Percentiles rank a stretch among this genome's conserved stretches.
These are phyloP conservation scores for Poeciliopsis retropinna DNA, from an alignment of 2,113 vertebrate genomes.

Conservation along the genomic window DNA sequence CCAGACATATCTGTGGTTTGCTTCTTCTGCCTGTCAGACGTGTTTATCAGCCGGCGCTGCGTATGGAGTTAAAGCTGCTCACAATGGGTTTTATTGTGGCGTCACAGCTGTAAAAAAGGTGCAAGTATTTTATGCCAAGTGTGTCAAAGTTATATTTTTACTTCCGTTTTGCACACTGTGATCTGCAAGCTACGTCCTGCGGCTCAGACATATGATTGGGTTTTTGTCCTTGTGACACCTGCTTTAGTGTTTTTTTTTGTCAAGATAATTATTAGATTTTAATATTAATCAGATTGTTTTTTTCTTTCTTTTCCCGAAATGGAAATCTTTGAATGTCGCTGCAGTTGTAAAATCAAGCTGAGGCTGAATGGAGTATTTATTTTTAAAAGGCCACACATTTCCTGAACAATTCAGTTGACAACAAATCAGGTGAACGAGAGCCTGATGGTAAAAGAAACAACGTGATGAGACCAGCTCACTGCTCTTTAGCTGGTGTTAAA, in stretches of 20 bases:
- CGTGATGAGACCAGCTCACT: too few species aligned
- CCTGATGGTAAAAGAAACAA: too few species aligned
- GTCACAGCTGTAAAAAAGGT: neutral
- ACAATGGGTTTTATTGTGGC: neutral
- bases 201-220: slow-evolving; percentile 40
- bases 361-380: slow-evolving; percentile 42
- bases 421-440: slow-evolving; percentile 37
- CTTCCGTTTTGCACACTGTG: slow-evolving; percentile 16
- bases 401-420: slow-evolving; percentile 31
- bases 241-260: slow-evolving; percentile 53
- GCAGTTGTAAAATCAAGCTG: slow-evolving; percentile 29
- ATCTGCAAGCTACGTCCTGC: slow-evolving; percentile 48
- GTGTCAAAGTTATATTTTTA: slow-evolving; percentile 3
- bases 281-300: slow-evolving; percentile 39
- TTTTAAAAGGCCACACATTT: slow-evolving; percentile 34
- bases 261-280: slow-evolving; percentile 61
- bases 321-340: slow-evolving; percentile 23
- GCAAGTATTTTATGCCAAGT: slow-evolving; percentile 6
- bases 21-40: neutral
- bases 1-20: neutral
- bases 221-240: slow-evolving; percentile 58
- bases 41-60: neutral
- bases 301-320: neutral
- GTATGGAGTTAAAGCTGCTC: neutral
- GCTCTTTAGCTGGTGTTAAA: too few species aligned